phyloP scores from a whole-genome alignment of 1,140 invertebrate species.

The Hormaphis cornu region DNA sequence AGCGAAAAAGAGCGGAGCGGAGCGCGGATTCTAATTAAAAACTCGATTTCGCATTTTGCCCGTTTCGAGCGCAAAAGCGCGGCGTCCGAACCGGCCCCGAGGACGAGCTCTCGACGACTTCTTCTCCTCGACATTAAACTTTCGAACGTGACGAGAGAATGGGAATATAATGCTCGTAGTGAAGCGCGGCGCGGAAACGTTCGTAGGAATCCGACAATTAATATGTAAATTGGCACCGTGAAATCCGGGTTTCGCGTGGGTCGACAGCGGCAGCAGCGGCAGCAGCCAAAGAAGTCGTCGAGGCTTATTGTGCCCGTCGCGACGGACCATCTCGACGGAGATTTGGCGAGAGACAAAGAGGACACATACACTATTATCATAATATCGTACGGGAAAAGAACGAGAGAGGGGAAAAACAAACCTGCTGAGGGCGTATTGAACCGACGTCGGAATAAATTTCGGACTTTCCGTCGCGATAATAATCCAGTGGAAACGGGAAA shows the following conservation, averaged over 20 bases:
- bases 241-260: background rate
- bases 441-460: slow-evolving; percentile 1
- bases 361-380: too few species aligned
- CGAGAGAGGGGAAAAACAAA: background rate
- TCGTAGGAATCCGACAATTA: slow-evolving; percentile 20
- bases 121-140: slow-evolving; percentile 9
- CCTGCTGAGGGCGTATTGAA: background rate
- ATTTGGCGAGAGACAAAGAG: too few species aligned
- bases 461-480: slow-evolving; percentile 1
- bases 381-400: too few species aligned
- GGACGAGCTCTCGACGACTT: background rate
- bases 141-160: slow-evolving; percentile 13
- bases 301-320: too few species aligned
- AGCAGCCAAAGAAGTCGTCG: too few species aligned
- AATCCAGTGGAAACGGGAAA: too few species aligned
- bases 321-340: too few species aligned
- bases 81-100: background rate
- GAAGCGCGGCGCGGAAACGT: background rate
- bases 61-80: too few species aligned
- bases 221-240: slow-evolving; percentile 18
- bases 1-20: too few species aligned
- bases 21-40: slow-evolving; percentile 1
- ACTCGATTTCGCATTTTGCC: background rate
- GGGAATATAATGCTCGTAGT: too few species aligned
- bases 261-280: background rate